Base-by-base conservation (phyloP, 2,113 vertebrate species). In the Peucedramus taeniatus region DNA sequence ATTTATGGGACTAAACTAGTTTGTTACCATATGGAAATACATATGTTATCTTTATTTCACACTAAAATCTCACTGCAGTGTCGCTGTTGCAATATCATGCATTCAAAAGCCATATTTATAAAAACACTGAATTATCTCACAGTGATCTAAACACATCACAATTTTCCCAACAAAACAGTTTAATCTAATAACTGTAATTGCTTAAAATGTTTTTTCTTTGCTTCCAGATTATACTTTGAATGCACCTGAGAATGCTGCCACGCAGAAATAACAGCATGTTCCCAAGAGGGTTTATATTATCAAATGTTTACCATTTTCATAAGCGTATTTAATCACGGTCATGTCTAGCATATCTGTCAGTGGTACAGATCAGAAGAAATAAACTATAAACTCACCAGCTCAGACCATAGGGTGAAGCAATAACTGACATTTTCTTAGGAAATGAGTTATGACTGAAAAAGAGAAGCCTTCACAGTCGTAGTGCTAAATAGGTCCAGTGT, bases 371-470 rank as follows among this genome's bases (percentile, higher is more conserved):
- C 97, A 97, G 95, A 97, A 97, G 97, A 97, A 98, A 98, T 96
- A 98, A 98, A 97, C 97, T 96, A 97, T 91, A 97, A 97, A 95
- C 95, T 89, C 68, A 90, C 85, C 82, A 72, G 93, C 87, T 94
- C 94, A 81, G 81, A 92, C 81, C 92, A 91, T 65, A 92, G 95
- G 90, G 94, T 87, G 76, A 93, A 96, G 97, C 91, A 93, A 80
- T 83, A 93, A 87, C 96, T 98, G 98, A 98, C 97, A 97, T 97
- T 98, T 98, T 97, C 97, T 92, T 97, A 97, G 98, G 98, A 99
- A 98, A 98, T 98, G 97, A 98, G 97, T 98, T 98, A 97, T 98
- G 98, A 98, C 98, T 98, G 97, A 98, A 96, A 97, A 96, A 96
- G 97, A 98, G 97, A 98, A 98, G 97, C 78, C 96, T 96, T 97